Percentiles rank a stretch among this genome's conserved stretches.
Evolutionary conservation across 2,888 invertebrate genomes (phyloP).

Genomic region (Tribolium freemani): DNA sequence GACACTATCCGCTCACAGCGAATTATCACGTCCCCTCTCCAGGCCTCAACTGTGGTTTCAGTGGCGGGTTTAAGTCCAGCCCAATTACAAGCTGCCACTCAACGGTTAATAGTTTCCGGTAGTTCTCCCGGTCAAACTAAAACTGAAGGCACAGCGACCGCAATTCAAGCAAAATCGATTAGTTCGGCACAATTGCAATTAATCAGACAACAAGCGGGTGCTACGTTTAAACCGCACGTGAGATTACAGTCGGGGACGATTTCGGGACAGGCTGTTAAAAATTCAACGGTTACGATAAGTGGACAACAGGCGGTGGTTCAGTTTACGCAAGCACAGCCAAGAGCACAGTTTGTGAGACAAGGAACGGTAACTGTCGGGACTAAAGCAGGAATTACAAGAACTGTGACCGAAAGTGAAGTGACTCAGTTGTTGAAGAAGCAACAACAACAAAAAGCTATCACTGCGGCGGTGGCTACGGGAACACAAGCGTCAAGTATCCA

Average conservation of each 20-base stretch:
- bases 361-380: conserved; percentile 55
- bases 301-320: conserved; percentile 63
- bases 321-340: conserved; percentile 64
- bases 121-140: conserved; percentile 59
- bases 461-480: conserved; percentile 57
- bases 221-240: conserved; percentile 62
- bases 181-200: conserved; percentile 74
- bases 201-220: conserved; percentile 71
- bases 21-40: conserved; percentile 65
- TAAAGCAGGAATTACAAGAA: conserved; percentile 60
- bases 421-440: conserved; percentile 70
- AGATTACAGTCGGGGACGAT: conserved; percentile 60
- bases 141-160: conserved; percentile 56
- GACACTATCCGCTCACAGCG: conserved; percentile 62
- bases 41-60: conserved; percentile 64
- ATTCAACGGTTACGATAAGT: conserved; percentile 63
- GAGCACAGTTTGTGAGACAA: conserved; percentile 64
- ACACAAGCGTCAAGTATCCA: conserved; percentile 61
- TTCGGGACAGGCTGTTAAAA: conserved; percentile 60
- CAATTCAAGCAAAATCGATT: conserved; percentile 70
- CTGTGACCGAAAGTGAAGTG: conserved; percentile 71
- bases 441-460: conserved; percentile 63
- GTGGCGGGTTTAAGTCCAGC: conserved; percentile 65
- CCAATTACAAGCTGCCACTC: conserved; percentile 65
- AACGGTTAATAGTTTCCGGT: conserved; percentile 66